A percentile compares a stretch with the other conserved stretches of the same genome.
Conservation (phyloP, 2,888 invertebrate species). For the Salticus scenicus region DNA sequence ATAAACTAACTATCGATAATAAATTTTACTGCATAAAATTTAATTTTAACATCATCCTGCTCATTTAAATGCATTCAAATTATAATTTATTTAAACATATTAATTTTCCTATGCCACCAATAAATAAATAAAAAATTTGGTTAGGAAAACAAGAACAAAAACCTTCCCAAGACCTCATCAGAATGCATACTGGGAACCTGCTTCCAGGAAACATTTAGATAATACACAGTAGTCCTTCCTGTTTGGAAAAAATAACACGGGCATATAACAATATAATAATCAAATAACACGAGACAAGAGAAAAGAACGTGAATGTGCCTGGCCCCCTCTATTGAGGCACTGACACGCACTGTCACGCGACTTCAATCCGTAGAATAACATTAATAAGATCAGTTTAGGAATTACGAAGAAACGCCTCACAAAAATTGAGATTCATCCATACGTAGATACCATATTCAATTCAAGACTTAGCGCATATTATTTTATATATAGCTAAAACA, state of each 20-base stretch:
- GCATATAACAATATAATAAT: slow-evolving; percentile 48
- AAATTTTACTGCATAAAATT: too few relatives aligned
- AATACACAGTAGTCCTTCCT: slow-evolving; percentile 27
- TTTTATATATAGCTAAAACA: too few relatives aligned
- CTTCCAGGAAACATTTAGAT: slow-evolving; percentile 39
- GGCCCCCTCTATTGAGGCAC: slow-evolving; percentile 41
- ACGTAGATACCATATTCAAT: too few relatives aligned
- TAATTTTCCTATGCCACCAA: too few relatives aligned
- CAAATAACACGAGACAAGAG: slow-evolving; percentile 23
- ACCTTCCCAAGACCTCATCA: background rate
- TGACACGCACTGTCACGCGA: slow-evolving; percentile 43
- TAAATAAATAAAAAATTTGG: too few relatives aligned
- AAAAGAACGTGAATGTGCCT: slow-evolving; percentile 8
- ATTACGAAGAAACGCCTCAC: background rate
- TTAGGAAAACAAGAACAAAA: background rate
- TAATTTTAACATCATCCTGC: too few relatives aligned
- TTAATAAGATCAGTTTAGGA: slow-evolving; percentile 17
- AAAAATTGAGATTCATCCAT: too few relatives aligned
- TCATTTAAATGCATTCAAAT: too few relatives aligned
- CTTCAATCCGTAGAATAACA: slow-evolving; percentile 23
- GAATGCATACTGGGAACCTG: slow-evolving; percentile 41
- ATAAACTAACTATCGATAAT: too few relatives aligned
- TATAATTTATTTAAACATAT: too few relatives aligned
- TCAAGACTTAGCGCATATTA: too few relatives aligned
- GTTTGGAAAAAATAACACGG: slow-evolving; percentile 23